Conservation (phyloP, 2,888 invertebrate genomes). For the Abrostola tripartita region DNA sequence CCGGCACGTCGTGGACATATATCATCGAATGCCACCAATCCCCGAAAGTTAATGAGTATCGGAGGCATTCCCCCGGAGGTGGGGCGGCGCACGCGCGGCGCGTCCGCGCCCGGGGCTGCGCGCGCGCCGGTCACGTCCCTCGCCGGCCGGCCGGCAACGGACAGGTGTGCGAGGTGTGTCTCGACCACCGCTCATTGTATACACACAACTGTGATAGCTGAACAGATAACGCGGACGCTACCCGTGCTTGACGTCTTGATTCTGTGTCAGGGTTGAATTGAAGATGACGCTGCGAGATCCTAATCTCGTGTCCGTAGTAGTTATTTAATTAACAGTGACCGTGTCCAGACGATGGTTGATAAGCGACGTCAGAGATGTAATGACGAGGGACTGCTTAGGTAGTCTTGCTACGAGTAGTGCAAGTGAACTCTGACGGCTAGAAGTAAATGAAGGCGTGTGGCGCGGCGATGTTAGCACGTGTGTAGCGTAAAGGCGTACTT, state of each 20-base stretch:
- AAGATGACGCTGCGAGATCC: conserved; percentile 67
- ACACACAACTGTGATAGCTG: conserved; percentile 64
- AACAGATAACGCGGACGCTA: conserved; percentile 65
- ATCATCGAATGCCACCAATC: conserved; percentile 78
- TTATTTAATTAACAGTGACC: conserved; percentile 75
- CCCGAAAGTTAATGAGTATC: conserved; percentile 84
- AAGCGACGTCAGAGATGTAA: conserved; percentile 39
- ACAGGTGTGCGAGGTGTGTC: conserved; percentile 68
- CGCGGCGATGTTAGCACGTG: conserved; percentile 17
- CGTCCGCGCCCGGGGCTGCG: conserved; percentile 65
- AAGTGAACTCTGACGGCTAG: conserved; percentile 10
- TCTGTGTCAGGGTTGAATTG: conserved; percentile 66
- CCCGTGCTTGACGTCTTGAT: conserved; percentile 74
- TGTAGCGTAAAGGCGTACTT: conserved; percentile 61
- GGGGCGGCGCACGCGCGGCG: conserved; percentile 67
- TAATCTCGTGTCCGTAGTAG: conserved; percentile 60
- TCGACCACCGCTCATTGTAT: conserved; percentile 56
- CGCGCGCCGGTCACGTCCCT: conserved; percentile 67
- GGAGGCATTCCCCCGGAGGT: conserved; percentile 80
- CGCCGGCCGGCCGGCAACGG: conserved; percentile 37
- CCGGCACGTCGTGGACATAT: conserved; percentile 80
- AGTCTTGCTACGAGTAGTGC: conserved; percentile 1
- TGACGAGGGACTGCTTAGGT: conserved; percentile 18
- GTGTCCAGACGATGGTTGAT: conserved; percentile 46
- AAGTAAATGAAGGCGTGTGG: conserved; percentile 11